Evolutionary conservation across 1,140 invertebrate species (phyloP).

Genomic region (Telenomus remus): DNA sequence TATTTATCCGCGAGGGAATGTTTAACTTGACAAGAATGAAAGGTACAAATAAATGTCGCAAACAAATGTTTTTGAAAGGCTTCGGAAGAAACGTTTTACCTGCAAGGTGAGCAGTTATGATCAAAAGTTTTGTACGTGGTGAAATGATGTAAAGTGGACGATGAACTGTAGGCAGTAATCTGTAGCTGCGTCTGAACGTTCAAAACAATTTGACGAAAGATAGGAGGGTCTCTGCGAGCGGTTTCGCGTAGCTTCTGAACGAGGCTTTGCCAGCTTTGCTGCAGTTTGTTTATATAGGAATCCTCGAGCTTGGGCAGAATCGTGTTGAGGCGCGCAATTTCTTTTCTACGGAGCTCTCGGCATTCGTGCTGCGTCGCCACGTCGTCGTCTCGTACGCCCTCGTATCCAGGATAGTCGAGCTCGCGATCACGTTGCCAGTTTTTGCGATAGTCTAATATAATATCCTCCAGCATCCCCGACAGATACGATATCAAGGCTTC

Average conservation of each 20-base stretch:
- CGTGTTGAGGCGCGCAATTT: constrained; percentile 57
- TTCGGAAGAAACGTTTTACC: too few relatives aligned
- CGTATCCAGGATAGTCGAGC: constrained; percentile 56
- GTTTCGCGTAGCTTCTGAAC: constrained; percentile 42
- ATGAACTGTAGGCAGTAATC: constrained; percentile 7
- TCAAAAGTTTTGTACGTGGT: background rate
- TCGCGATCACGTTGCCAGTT: constrained; percentile 59
- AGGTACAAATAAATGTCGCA: too few relatives aligned
- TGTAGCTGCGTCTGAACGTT: constrained; percentile 52
- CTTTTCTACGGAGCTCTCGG: constrained; percentile 47
- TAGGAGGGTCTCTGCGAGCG: constrained; percentile 16
- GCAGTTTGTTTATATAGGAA: constrained; percentile 56
- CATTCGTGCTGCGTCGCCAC: constrained; percentile 51
- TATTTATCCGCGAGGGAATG: too few relatives aligned
- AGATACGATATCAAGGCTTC: constrained; percentile 53
- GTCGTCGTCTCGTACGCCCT: constrained; percentile 40
- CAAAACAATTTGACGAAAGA: constrained; percentile 42
- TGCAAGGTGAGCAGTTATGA: background rate
- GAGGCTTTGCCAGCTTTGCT: constrained; percentile 39
- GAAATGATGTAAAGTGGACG: background rate
- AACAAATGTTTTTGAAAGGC: too few relatives aligned
- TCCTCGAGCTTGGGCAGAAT: constrained; percentile 58
- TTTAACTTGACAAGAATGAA: too few relatives aligned
- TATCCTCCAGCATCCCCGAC: constrained; percentile 53
- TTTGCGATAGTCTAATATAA: constrained; percentile 55